A percentile compares a stretch with the other conserved stretches of the same genome.
Evolutionary conservation across 2,888 invertebrate species (phyloP).

Genomic region (Stomorhina lunata): DNA sequence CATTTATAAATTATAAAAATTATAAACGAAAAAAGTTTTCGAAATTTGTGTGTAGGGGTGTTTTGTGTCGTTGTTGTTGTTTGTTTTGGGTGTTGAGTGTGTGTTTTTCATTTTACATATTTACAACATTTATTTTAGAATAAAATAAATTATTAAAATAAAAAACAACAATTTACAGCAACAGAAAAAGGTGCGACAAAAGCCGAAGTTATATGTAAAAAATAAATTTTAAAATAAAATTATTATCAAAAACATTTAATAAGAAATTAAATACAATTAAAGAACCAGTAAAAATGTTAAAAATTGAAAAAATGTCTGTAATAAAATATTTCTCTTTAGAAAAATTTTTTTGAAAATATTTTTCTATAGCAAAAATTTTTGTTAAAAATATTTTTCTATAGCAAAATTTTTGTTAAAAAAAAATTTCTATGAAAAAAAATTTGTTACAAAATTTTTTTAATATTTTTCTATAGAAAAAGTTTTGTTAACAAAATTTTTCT

Average conservation of each 20-base stretch:
- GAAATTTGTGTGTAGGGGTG: background rate
- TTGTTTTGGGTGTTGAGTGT: slow-evolving; percentile 26
- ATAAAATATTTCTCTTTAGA: background rate
- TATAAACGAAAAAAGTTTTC: slow-evolving; percentile 1
- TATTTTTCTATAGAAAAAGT: too few relatives aligned
- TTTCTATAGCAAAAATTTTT: too few relatives aligned
- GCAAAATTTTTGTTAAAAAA: too few relatives aligned
- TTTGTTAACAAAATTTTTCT: too few relatives aligned
- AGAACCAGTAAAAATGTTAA: slow-evolving; percentile 61
- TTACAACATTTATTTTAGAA: slow-evolving; percentile 41
- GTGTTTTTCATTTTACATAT: slow-evolving; percentile 31
- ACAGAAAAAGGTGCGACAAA: slow-evolving; percentile 33
- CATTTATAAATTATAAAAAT: background rate
- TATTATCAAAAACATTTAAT: slow-evolving; percentile 61
- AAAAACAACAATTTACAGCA: slow-evolving; percentile 39
- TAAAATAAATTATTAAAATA: slow-evolving; percentile 29
- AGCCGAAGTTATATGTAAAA: slow-evolving; percentile 53
- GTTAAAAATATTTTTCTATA: too few relatives aligned
- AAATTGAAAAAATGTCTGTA: slow-evolving; percentile 54
- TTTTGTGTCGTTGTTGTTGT: background rate
- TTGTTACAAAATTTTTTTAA: too few relatives aligned
- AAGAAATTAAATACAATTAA: slow-evolving; percentile 28
- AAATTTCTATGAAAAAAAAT: too few relatives aligned
- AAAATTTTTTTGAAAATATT: too few relatives aligned
- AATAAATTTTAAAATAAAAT: slow-evolving; percentile 20